These are phyloP conservation scores for Heteromyza rotundicornis DNA, from an alignment of 2,888 invertebrate genomes.

Conservation along the genomic window DNA sequence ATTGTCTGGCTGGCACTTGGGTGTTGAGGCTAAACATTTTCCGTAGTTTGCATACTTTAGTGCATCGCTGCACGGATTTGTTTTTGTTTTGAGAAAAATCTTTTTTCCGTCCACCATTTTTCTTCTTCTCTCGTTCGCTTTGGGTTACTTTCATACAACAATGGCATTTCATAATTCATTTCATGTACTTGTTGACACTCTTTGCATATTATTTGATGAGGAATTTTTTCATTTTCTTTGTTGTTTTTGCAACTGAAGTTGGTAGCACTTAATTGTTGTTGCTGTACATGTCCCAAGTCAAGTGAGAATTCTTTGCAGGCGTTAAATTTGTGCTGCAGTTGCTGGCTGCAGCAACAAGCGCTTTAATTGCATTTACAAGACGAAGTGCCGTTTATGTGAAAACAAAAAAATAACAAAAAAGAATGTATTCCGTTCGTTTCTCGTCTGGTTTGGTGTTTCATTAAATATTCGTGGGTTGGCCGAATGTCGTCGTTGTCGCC, in stretches of 20 bases:
- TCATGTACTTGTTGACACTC: not conserved
- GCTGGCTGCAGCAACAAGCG: not conserved
- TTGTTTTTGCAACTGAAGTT: not conserved
- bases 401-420: too few species aligned
- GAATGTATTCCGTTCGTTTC: not conserved
- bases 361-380: not conserved
- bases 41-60: not conserved
- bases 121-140: too few species aligned
- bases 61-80: not conserved
- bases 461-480: constrained; percentile 4
- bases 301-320: not conserved
- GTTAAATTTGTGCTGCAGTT: not conserved
- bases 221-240: not conserved
- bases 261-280: not conserved
- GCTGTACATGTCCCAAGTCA: not conserved
- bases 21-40: too few species aligned
- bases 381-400: not conserved
- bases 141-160: not conserved
- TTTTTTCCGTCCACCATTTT: too few species aligned
- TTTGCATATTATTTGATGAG: not conserved
- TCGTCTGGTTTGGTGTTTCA: not conserved
- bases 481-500: not conserved
- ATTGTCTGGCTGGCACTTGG: not conserved
- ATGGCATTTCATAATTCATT: not conserved
- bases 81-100: too few species aligned